phyloP scores from a whole-genome alignment of 2,797 vertebrate genomes.

The Aphelocoma californica region DNA sequence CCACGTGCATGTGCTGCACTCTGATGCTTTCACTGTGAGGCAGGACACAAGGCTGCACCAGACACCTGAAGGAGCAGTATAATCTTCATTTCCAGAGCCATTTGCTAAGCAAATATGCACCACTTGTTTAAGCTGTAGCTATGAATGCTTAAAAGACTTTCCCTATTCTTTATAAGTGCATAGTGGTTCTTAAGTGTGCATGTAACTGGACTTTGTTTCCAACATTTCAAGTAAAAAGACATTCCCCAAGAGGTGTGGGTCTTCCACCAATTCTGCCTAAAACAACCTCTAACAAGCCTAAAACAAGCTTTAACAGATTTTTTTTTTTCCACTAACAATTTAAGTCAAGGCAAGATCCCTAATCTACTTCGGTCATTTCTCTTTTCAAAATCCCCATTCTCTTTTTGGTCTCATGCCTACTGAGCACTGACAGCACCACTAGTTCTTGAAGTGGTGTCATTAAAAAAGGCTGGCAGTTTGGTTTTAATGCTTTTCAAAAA shows the following conservation, averaged over 20 bases:
- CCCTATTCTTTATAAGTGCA: not conserved
- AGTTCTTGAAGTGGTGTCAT: not conserved
- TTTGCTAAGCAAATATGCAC: not conserved
- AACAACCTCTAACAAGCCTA: not conserved
- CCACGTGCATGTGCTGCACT: accelerated
- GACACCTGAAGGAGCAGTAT: not conserved
- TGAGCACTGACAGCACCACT: not conserved
- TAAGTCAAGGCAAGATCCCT: not conserved
- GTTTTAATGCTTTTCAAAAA: not conserved
- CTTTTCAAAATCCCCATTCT: not conserved
- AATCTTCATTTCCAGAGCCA: not conserved
- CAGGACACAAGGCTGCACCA: not conserved
- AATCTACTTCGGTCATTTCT: not conserved
- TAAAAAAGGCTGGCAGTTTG: not conserved
- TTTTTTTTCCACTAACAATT: not conserved
- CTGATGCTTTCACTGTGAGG: not conserved
- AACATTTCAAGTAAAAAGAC: not conserved
- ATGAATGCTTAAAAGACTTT: not conserved
- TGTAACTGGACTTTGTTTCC: not conserved
- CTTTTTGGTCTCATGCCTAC: not conserved
- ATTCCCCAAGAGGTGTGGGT: not conserved
- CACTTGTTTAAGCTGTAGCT: not conserved
- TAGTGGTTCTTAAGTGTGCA: not conserved
- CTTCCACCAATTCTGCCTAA: not conserved
- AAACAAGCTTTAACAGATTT: not conserved